Percentiles rank a stretch among this genome's conserved stretches.
Evolutionary conservation across 2,888 invertebrate species (phyloP).

Genomic region (Pandemis corylana): DNA sequence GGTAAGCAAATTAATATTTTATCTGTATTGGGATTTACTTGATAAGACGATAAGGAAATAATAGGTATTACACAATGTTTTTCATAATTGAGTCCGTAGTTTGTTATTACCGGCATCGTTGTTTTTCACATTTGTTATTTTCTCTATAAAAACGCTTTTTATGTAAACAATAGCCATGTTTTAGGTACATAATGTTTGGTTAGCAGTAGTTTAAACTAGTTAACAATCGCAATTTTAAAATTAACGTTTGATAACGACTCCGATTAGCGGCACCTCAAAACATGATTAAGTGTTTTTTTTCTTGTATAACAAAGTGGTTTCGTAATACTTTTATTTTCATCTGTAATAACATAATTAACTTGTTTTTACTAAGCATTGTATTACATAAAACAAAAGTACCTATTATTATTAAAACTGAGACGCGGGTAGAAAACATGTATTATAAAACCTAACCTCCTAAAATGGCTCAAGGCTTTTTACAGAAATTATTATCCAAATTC

Average conservation of each 20-base stretch:
- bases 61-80: slow-evolving; percentile 12
- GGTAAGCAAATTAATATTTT: slow-evolving; percentile 1
- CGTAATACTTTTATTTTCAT: background rate
- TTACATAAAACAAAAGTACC: too few relatives aligned
- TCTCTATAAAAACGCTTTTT: background rate
- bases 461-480: too few relatives aligned
- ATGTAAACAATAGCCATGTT: background rate
- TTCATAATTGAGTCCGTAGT: slow-evolving; percentile 7
- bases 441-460: too few relatives aligned
- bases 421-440: too few relatives aligned
- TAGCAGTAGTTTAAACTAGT: slow-evolving; percentile 2
- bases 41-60: slow-evolving; percentile 1
- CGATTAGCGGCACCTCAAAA: background rate
- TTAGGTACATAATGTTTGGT: background rate
- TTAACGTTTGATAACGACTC: background rate
- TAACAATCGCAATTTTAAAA: background rate
- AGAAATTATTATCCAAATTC: too few relatives aligned
- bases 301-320: background rate
- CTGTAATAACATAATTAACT: background rate
- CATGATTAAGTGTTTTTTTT: background rate
- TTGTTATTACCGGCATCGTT: background rate
- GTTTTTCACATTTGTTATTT: slow-evolving; percentile 1
- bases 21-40: slow-evolving; percentile 1
- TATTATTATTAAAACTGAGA: too few relatives aligned
- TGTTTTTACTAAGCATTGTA: background rate